These are phyloP conservation scores for Sebastes kiyomatsui DNA, from an alignment of 2,797 vertebrate species.

Conservation along the genomic window DNA sequence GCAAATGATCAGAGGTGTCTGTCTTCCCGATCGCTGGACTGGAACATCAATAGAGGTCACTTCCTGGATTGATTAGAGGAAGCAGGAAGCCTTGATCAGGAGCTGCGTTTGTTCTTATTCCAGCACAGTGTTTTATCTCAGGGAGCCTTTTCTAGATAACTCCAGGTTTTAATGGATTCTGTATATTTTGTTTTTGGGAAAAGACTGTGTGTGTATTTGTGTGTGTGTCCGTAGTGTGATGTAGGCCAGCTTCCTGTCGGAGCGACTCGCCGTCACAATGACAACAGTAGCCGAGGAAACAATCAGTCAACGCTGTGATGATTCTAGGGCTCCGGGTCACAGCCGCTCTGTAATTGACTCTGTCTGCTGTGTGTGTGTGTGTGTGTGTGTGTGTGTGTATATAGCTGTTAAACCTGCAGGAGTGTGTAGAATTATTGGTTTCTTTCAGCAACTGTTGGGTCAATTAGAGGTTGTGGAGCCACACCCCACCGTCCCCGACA, in stretches of 20 bases:
- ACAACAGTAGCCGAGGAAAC: conserved; percentile 37
- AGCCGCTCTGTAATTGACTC: conserved; percentile 15
- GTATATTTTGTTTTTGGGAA: not conserved
- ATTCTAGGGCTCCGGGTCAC: conserved; percentile 24
- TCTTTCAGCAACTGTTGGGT: conserved; percentile 7
- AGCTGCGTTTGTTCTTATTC: not conserved
- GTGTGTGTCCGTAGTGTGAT: not conserved
- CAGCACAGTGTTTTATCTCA: not conserved
- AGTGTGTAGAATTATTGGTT: conserved; percentile 36
- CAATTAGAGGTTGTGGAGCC: conserved; percentile 18
- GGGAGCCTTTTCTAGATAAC: not conserved
- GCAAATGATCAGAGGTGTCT: conserved; percentile 22
- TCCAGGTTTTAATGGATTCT: not conserved
- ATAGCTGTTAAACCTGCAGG: conserved; percentile 16
- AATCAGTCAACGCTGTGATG: conserved; percentile 30
- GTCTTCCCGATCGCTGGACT: not conserved
- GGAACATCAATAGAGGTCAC: not conserved
- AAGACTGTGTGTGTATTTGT: conserved; percentile 1
- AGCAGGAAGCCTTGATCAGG: not conserved
- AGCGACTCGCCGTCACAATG: conserved; percentile 19
- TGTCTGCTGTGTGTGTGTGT: conserved; percentile 7
- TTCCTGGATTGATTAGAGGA: conserved; percentile 28
- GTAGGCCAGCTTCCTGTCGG: conserved; percentile 35
- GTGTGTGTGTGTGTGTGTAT: conserved; percentile 14
- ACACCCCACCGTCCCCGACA: not conserved